Evolutionary conservation across 1,140 invertebrate genomes (phyloP).

Genomic region (Drosophila gunungcola): DNA sequence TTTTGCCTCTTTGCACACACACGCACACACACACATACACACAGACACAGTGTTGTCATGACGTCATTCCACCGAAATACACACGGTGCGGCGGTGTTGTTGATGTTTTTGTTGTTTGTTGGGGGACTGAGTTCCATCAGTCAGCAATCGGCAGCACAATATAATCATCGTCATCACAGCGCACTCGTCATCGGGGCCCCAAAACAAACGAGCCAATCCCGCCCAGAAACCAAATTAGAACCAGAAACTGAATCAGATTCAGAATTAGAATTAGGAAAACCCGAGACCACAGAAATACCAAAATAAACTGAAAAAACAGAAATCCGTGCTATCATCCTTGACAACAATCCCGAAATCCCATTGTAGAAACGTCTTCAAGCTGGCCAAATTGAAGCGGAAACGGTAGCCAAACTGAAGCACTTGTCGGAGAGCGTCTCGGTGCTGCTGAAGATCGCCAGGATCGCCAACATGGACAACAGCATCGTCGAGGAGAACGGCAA

Average conservation of each 20-base stretch:
- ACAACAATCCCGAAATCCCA: neutral
- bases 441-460: slow-evolving; percentile 86
- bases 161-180: slow-evolving; percentile 50
- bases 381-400: slow-evolving; percentile 80
- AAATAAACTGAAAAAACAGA: neutral
- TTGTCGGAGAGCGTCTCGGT: slow-evolving; percentile 84
- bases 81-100: slow-evolving; percentile 49
- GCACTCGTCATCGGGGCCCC: slow-evolving; percentile 31
- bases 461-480: slow-evolving; percentile 91
- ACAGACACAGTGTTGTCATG: slow-evolving; percentile 66
- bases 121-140: slow-evolving; percentile 25
- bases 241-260: neutral
- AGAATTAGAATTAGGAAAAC: neutral
- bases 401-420: slow-evolving; percentile 84
- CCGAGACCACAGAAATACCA: neutral
- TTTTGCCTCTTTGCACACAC: slow-evolving; percentile 4
- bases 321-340: neutral
- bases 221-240: neutral
- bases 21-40: neutral
- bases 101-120: slow-evolving; percentile 35
- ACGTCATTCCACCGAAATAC: slow-evolving; percentile 83
- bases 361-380: slow-evolving; percentile 65
- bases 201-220: slow-evolving; percentile 30
- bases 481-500: slow-evolving; percentile 94
- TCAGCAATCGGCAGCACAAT: slow-evolving; percentile 28